Percentiles rank a stretch among this genome's conserved stretches.
Evolutionary conservation across 2,113 vertebrate genomes (phyloP).

Genomic region (Merops nubicus): DNA sequence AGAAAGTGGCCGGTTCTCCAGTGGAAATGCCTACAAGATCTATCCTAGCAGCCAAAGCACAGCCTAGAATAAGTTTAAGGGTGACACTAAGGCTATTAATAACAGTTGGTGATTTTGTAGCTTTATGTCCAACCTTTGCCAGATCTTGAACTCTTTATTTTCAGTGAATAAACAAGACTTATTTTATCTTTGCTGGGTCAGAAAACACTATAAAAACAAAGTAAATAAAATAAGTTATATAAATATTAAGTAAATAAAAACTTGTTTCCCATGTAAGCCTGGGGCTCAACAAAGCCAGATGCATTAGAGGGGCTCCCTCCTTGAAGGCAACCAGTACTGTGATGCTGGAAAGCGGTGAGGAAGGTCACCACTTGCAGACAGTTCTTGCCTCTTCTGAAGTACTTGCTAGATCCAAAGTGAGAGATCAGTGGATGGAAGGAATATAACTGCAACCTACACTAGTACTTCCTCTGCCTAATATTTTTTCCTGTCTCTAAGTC

Average conservation of each 20-base stretch:
- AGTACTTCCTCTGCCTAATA: background rate
- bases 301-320: background rate
- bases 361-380: background rate
- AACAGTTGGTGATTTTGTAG: background rate
- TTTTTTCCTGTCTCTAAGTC: background rate
- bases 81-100: background rate
- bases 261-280: rapidly evolving
- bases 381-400: background rate
- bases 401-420: background rate
- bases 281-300: background rate
- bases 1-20: background rate
- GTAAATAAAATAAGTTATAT: too few species aligned
- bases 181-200: background rate
- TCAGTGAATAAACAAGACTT: background rate
- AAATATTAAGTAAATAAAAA: too few species aligned
- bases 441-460: background rate
- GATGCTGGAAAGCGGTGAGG: background rate
- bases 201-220: too few species aligned
- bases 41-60: background rate
- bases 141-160: background rate
- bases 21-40: background rate
- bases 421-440: background rate
- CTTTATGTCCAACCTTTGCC: background rate
- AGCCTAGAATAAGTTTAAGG: background rate
- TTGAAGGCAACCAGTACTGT: background rate